These are phyloP conservation scores for Chironomus tentans DNA, from an alignment of 2,888 invertebrate species.

Conservation along the genomic window DNA sequence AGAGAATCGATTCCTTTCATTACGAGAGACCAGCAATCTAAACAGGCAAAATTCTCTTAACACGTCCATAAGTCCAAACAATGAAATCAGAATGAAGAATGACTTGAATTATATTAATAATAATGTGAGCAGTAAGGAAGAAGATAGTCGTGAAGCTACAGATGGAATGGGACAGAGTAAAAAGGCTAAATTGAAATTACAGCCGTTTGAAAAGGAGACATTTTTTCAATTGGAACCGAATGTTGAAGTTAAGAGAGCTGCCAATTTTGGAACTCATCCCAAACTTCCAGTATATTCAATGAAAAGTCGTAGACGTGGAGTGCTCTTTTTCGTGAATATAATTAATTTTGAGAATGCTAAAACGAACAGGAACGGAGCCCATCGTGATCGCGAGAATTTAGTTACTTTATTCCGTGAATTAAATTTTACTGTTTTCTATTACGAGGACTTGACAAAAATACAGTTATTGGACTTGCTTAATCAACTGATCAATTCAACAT, in stretches of 20 bases:
- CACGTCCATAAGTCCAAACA: not conserved
- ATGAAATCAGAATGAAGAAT: not conserved
- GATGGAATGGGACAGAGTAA: not conserved
- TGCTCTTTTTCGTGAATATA: conserved; percentile 53
- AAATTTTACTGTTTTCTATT: conserved; percentile 44
- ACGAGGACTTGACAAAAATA: conserved; percentile 34
- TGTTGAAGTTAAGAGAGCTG: conserved; percentile 33
- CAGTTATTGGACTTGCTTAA: conserved; percentile 42
- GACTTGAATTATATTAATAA: not conserved
- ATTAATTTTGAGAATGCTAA: conserved; percentile 44
- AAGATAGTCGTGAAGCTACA: not conserved
- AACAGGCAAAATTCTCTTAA: not conserved
- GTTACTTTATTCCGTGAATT: conserved; percentile 51
- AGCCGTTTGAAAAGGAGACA: conserved; percentile 1
- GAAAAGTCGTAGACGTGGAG: conserved; percentile 48
- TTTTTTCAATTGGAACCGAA: no score
- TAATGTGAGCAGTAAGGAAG: not conserved
- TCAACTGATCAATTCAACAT: conserved; percentile 41
- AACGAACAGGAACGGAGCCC: conserved; percentile 48
- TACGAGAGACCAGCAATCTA: not conserved
- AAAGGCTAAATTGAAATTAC: not conserved
- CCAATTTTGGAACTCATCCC: conserved; percentile 31
- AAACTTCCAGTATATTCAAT: conserved; percentile 39
- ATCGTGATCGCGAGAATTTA: conserved; percentile 50
- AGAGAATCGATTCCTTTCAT: not conserved